Percentiles rank a stretch among this genome's conserved stretches.
These are phyloP conservation scores for Dicentrarchus labrax DNA, from an alignment of 2,113 vertebrate genomes.

Conservation along the genomic window DNA sequence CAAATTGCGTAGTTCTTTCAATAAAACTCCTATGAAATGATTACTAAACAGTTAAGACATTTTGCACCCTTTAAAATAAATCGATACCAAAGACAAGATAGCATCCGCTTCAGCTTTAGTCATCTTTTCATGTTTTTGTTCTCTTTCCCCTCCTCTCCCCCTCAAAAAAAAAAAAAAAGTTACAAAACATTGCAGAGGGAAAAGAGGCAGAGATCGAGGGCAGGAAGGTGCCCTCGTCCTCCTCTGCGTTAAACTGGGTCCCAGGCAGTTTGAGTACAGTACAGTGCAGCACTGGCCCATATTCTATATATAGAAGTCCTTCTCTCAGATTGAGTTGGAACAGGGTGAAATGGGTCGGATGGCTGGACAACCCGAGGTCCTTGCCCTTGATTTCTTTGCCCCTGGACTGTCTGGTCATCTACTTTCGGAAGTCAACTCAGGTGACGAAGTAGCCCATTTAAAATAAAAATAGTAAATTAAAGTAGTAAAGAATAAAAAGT, in stretches of 20 bases:
- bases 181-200: neutral
- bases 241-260: slow-evolving; percentile 82
- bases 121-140: neutral
- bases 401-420: slow-evolving; percentile 1
- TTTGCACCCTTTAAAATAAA: neutral
- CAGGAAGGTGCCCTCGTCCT: slow-evolving; percentile 67
- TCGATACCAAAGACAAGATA: neutral
- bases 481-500: neutral
- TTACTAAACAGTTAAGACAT: neutral
- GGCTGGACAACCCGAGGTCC: slow-evolving; percentile 70
- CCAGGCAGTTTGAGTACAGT: slow-evolving; percentile 72
- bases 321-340: slow-evolving; percentile 73
- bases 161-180: slow-evolving; percentile 6
- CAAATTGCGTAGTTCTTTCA: neutral
- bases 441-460: neutral
- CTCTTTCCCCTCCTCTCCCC: neutral
- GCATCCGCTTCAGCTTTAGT: neutral
- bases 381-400: slow-evolving; percentile 46
- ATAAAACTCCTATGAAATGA: neutral
- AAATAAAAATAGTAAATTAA: neutral
- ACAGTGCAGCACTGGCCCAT: slow-evolving; percentile 76
- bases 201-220: slow-evolving; percentile 58
- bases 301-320: slow-evolving; percentile 85
- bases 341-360: slow-evolving; percentile 81
- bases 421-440: neutral